Evolutionary conservation across 2,797 vertebrate genomes (phyloP).

Genomic region (Lepus oiostolus): DNA sequence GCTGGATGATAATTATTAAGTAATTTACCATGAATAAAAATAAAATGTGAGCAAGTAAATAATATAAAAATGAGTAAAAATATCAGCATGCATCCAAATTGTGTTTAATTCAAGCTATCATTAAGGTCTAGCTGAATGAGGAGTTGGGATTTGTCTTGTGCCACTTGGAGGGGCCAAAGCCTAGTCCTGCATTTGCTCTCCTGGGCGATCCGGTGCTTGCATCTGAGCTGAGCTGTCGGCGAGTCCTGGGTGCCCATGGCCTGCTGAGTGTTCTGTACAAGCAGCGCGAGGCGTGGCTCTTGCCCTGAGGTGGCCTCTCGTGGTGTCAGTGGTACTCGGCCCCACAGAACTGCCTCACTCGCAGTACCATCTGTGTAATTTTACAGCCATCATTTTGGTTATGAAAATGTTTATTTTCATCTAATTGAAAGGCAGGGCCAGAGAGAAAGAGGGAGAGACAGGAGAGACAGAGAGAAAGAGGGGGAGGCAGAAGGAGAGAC

Average conservation of each 20-base stretch:
- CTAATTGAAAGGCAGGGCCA: too few relatives aligned
- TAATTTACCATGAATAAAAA: not conserved
- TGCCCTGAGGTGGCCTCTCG: not conserved
- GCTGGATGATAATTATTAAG: conserved; percentile 39
- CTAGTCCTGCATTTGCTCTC: conserved; percentile 51
- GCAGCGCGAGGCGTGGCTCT: not conserved
- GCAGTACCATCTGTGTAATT: not conserved
- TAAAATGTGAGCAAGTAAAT: too few relatives aligned
- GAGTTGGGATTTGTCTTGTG: conserved; percentile 64
- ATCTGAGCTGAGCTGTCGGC: conserved; percentile 26
- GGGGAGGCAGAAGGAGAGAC: too few relatives aligned
- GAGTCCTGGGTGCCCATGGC: not conserved
- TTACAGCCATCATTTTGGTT: not conserved
- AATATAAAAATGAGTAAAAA: not conserved
- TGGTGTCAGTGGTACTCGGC: conserved; percentile 2
- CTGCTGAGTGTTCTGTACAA: not conserved
- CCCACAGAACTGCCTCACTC: not conserved
- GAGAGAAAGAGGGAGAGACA: too few relatives aligned
- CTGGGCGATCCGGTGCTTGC: conserved; percentile 9
- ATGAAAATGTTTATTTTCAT: too few relatives aligned
- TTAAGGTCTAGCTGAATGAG: conserved; percentile 42
- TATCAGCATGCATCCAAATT: conserved; percentile 3
- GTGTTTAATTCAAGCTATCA: not conserved
- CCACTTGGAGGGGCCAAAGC: not conserved
- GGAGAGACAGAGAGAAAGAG: too few relatives aligned